Evolutionary conservation across 1,140 invertebrate genomes (phyloP), one percentile per base, ranked within the genome.

Genomic region (Drosophila malerkotliana): DNA sequence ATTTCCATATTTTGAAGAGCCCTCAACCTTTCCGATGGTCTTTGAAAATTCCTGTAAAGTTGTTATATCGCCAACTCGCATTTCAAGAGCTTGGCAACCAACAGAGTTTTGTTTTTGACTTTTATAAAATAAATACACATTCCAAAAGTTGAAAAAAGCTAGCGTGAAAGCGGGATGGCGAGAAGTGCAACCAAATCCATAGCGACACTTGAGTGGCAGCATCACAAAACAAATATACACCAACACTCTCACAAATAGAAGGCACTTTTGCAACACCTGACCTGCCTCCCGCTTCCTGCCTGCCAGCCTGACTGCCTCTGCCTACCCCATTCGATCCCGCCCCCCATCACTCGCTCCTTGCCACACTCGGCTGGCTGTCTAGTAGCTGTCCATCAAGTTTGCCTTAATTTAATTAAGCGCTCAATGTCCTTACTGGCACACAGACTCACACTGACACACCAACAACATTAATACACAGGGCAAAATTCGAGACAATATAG

Each of bases 401-500:
- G 67, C 72, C 83, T 88, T 87, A 87, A 87, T 87, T 87, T 83
- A 87, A 87, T 87, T 87, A 88, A 83, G 83, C 83, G 79, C 83
- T 87, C 83, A 87, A 87, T 83, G 79, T 87, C 83, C 83, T 87
- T 78, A 77, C 73, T 45, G 75, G 48, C 73, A 51, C 49, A 69
- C 74, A 78, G 52, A 54, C 44, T 55, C 32, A 71, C 52, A 49
- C 47, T 21, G 32, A 60, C 61, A 67, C 45, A 52, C 37, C 37
- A 14, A 28, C 15, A 24, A 30, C 64, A 59, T 32, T 48, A 14
- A 49, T 15, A 52, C 30, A 60, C 49, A 10, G 18, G n/a, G 41
- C n/a, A 37, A 66, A 28, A 39, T 24, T n/a, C 14, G 21, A 21
- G 2, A 21, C 0, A 21, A 21, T 21, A 21, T 21, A 18, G 21